Percentiles rank a stretch among this genome's conserved stretches.
Evolutionary conservation across 2,888 invertebrate species (phyloP).

Genomic region (Lysandra bellargus): DNA sequence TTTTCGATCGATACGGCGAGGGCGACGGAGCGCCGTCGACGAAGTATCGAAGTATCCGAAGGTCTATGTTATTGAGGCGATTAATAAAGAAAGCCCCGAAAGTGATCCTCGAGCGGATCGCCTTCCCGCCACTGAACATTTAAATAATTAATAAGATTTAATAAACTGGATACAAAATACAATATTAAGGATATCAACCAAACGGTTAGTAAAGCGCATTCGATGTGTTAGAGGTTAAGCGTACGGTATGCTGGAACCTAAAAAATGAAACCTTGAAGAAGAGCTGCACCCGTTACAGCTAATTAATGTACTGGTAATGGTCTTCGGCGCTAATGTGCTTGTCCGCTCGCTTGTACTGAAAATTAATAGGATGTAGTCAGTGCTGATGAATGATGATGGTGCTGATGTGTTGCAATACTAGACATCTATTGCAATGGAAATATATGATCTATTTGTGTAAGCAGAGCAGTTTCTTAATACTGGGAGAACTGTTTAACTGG

Average conservation of each 20-base stretch:
- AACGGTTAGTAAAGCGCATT: conserved; percentile 63
- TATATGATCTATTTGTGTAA: background rate
- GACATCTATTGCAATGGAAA: conserved; percentile 20
- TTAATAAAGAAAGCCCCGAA: conserved; percentile 26
- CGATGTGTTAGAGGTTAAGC: conserved; percentile 54
- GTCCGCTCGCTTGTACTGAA: conserved; percentile 78
- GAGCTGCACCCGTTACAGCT: conserved; percentile 58
- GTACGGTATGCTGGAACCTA: conserved; percentile 57
- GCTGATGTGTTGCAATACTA: conserved; percentile 13
- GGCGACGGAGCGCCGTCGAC: background rate
- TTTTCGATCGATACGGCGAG: background rate
- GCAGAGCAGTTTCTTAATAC: background rate
- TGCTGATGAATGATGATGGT: conserved; percentile 38
- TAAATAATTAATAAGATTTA: background rate
- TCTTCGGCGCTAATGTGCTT: conserved; percentile 74
- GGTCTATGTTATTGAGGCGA: conserved; percentile 20
- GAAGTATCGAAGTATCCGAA: background rate
- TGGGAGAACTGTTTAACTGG: background rate
- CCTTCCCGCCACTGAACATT: background rate
- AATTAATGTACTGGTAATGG: conserved; percentile 59
- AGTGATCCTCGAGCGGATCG: background rate
- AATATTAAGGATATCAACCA: conserved; percentile 21
- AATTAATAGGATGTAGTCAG: conserved; percentile 67
- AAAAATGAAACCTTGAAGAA: conserved; percentile 68
- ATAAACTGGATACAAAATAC: background rate